phyloP scores from a whole-genome alignment of 1,140 invertebrate species.

The Amyelois transitella region DNA sequence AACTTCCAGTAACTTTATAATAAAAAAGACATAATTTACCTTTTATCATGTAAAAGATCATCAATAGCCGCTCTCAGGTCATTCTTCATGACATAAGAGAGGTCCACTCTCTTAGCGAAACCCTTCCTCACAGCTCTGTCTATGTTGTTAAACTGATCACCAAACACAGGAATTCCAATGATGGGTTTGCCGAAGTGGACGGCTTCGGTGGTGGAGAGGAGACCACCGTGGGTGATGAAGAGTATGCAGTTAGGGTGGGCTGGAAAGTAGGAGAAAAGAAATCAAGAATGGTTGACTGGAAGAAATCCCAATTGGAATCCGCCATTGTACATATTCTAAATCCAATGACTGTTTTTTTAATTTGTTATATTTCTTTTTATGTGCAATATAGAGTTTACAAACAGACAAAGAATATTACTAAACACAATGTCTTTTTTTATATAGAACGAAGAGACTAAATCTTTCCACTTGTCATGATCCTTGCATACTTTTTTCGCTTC shows the following conservation, averaged over 20 bases:
- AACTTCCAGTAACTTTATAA: no score
- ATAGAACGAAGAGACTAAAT: no score
- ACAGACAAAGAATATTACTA: no score
- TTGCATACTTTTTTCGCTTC: no score
- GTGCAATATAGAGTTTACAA: no score
- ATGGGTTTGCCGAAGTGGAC: constrained; percentile 80
- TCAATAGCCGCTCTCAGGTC: constrained; percentile 30
- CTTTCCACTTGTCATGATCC: no score
- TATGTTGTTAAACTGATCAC: constrained; percentile 77
- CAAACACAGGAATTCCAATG: constrained; percentile 80
- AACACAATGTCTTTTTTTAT: no score
- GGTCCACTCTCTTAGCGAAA: constrained; percentile 50
- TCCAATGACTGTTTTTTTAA: no score
- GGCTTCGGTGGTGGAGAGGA: constrained; percentile 79
- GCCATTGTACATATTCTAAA: no score
- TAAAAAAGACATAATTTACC: constrained; percentile 22
- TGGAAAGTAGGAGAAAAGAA: constrained; percentile 61
- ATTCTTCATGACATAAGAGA: constrained; percentile 27
- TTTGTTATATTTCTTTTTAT: no score
- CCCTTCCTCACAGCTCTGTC: constrained; percentile 52
- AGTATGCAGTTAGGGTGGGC: constrained; percentile 78
- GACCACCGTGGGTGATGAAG: constrained; percentile 82
- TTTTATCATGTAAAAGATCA: constrained; percentile 26
- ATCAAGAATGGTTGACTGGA: no score
- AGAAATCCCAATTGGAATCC: no score